Percentiles rank a stretch among this genome's conserved stretches.
Conservation (phyloP, 2,888 invertebrate species). For the Brachyopa scutellaris region DNA sequence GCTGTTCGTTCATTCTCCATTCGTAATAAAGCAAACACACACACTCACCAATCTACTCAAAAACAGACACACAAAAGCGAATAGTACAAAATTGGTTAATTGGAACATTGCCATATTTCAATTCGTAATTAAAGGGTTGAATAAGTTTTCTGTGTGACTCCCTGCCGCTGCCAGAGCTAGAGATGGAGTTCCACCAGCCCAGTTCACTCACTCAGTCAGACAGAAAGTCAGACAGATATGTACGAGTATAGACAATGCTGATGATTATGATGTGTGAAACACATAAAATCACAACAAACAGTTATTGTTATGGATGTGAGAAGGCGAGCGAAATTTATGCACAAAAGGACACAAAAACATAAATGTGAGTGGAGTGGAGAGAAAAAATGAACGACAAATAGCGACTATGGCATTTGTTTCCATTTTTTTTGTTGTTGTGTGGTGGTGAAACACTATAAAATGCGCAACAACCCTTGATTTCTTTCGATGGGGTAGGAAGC, state of each 20-base stretch:
- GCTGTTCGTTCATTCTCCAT: slow-evolving; percentile 57
- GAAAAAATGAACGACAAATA: slow-evolving; percentile 13
- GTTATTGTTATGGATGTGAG: slow-evolving; percentile 62
- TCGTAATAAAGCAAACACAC: slow-evolving; percentile 50
- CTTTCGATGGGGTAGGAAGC: neutral
- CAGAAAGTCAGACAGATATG: slow-evolving; percentile 30
- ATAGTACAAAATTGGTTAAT: slow-evolving; percentile 74
- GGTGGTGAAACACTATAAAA: slow-evolving; percentile 53
- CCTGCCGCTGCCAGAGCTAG: slow-evolving; percentile 2
- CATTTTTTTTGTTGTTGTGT: slow-evolving; percentile 17
- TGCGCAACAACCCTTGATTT: slow-evolving; percentile 66
- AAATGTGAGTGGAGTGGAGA: slow-evolving; percentile 7
- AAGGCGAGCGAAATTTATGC: slow-evolving; percentile 58
- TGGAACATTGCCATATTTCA: slow-evolving; percentile 76
- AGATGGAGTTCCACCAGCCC: neutral
- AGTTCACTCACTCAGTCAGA: slow-evolving; percentile 38
- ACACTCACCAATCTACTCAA: too few relatives aligned
- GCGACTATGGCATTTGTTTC: slow-evolving; percentile 12
- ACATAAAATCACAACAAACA: slow-evolving; percentile 72
- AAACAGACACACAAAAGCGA: slow-evolving; percentile 44
- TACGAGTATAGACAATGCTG: slow-evolving; percentile 63
- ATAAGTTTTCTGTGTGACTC: slow-evolving; percentile 73
- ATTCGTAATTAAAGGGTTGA: slow-evolving; percentile 76
- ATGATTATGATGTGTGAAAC: slow-evolving; percentile 73
- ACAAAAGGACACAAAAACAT: slow-evolving; percentile 51